Percentiles rank a stretch among this genome's conserved stretches.
phyloP scores from a whole-genome alignment of 2,888 invertebrate genomes.

The Phortica magna region DNA sequence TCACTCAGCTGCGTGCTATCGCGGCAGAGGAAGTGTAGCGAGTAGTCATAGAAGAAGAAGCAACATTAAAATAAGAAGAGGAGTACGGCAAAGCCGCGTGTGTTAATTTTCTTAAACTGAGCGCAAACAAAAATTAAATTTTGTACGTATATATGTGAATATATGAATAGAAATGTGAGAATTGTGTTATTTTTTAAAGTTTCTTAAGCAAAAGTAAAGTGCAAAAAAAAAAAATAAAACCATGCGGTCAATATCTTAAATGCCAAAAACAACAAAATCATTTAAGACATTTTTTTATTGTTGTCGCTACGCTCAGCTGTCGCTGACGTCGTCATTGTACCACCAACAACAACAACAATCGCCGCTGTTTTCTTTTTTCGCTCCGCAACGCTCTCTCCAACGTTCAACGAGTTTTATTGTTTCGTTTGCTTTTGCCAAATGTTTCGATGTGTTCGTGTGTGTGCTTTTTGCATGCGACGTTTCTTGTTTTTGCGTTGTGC shows the following conservation, averaged over 20 bases:
- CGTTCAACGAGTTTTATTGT: not conserved
- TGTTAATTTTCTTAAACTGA: not conserved
- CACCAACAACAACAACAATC: not conserved
- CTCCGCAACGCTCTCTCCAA: not conserved
- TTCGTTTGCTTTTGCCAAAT: conserved; percentile 1
- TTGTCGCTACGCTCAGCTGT: conserved; percentile 1
- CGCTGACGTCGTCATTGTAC: not conserved
- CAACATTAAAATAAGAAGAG: not conserved
- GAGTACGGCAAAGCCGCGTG: not conserved
- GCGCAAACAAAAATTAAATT: not conserved
- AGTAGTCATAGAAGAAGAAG: not conserved
- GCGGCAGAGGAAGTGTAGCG: not conserved
- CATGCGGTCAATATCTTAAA: not conserved
- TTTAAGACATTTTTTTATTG: conserved; percentile 11
- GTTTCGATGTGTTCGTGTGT: not conserved
- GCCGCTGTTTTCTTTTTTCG: not conserved
- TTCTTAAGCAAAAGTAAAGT: conserved; percentile 25
- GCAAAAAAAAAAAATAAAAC: conserved; percentile 1
- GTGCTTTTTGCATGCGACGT: not conserved
- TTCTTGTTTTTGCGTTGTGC: conserved; percentile 9
- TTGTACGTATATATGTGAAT: not conserved
- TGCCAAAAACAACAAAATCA: not conserved
- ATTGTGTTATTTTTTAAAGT: conserved; percentile 1
- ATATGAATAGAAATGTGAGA: not conserved
- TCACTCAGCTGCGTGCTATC: not conserved